A percentile compares a stretch with the other conserved stretches of the same genome.
These are phyloP conservation scores for Anabas testudineus DNA, from an alignment of 2,797 vertebrate species.

Conservation along the genomic window DNA sequence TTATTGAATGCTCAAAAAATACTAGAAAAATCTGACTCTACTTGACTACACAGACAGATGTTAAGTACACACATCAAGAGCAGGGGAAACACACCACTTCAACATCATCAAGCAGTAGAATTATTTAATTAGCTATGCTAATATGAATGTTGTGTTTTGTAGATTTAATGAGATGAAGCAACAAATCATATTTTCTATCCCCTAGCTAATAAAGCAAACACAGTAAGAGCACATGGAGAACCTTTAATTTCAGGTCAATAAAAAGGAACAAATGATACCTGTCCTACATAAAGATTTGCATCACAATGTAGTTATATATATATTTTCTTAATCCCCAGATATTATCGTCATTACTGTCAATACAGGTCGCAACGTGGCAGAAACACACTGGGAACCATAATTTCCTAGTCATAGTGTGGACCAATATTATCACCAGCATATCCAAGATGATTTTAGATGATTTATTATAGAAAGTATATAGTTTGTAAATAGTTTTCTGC, in stretches of 20 bases:
- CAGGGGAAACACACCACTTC: slow-evolving; percentile 12
- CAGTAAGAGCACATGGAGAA: not conserved
- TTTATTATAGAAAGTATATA: too few species aligned
- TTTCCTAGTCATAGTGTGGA: too few species aligned
- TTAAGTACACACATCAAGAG: not conserved
- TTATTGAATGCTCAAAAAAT: too few species aligned
- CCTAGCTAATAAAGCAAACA: slow-evolving; percentile 19
- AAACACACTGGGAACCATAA: too few species aligned
- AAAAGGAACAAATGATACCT: not conserved
- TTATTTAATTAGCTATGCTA: slow-evolving; percentile 26
- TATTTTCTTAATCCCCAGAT: not conserved
- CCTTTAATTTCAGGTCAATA: not conserved
- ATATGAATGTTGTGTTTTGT: slow-evolving; percentile 29
- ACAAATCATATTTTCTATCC: slow-evolving; percentile 24
- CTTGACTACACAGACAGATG: slow-evolving; percentile 20
- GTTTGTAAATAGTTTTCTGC: not conserved
- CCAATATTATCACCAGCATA: not conserved
- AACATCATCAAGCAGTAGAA: slow-evolving; percentile 36
- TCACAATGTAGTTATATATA: too few species aligned
- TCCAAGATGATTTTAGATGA: too few species aligned
- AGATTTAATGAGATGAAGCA: slow-evolving; percentile 30
- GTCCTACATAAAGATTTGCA: too few species aligned
- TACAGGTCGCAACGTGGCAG: too few species aligned
- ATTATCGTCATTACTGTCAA: not conserved
- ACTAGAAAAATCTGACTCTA: slow-evolving; percentile 6